phyloP scores from a whole-genome alignment of 2,888 invertebrate species.

The Geotrupes spiniger region DNA sequence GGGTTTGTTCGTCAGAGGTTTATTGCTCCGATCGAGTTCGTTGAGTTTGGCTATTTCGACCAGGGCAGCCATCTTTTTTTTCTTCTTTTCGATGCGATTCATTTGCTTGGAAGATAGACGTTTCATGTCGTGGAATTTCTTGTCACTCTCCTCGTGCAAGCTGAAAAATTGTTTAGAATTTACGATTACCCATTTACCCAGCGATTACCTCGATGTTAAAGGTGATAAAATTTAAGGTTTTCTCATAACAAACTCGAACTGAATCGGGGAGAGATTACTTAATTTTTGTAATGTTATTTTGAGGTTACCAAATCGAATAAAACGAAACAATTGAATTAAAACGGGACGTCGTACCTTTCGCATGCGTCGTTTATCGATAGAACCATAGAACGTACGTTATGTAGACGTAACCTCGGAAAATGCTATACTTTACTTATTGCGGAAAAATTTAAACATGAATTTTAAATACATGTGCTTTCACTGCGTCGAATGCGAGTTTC shows the following conservation, averaged over 20 bases:
- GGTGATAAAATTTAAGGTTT: too few relatives aligned
- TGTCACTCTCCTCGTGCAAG: constrained; percentile 4
- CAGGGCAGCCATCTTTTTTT: constrained; percentile 62
- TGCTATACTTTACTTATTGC: too few relatives aligned
- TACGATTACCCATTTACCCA: too few relatives aligned
- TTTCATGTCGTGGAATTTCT: constrained; percentile 11
- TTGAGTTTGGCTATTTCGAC: constrained; percentile 61
- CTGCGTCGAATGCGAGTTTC: too few relatives aligned
- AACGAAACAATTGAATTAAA: constrained; percentile 7
- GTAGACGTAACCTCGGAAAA: too few relatives aligned
- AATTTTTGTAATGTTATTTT: constrained; percentile 26
- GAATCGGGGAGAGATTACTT: constrained; percentile 24
- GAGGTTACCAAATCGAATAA: constrained; percentile 22
- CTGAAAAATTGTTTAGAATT: background rate
- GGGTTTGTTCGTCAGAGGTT: constrained; percentile 34
- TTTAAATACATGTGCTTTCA: too few relatives aligned
- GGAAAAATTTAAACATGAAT: too few relatives aligned
- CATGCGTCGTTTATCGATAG: constrained; percentile 14
- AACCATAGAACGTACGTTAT: too few relatives aligned
- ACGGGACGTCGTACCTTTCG: constrained; percentile 7
- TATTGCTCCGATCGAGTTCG: constrained; percentile 54
- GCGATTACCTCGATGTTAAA: too few relatives aligned
- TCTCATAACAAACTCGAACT: constrained; percentile 35
- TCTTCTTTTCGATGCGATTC: constrained; percentile 59
- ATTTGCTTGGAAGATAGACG: constrained; percentile 47